phyloP scores from a whole-genome alignment of 2,888 invertebrate genomes.

The Caenorhabditis zanzibari region DNA sequence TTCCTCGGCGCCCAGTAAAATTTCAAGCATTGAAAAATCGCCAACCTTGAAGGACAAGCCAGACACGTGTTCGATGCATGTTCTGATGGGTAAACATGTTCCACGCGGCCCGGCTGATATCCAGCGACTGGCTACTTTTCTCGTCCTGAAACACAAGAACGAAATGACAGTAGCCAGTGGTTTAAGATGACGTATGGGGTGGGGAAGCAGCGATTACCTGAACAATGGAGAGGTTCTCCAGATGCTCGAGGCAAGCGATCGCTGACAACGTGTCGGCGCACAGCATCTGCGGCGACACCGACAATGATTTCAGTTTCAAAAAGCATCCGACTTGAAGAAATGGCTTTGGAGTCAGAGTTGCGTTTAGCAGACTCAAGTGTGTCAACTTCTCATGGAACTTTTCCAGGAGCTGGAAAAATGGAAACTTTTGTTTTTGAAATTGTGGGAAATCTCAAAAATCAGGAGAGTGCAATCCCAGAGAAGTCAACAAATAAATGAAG shows the following conservation, averaged over 20 bases:
- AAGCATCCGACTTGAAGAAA: conserved; percentile 90
- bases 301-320: conserved; percentile 87
- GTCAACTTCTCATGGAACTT: conserved; percentile 87
- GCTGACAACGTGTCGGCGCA: conserved; percentile 82
- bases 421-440: not conserved
- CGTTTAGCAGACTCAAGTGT: conserved; percentile 88
- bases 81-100: conserved; percentile 85
- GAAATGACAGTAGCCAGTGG: conserved; percentile 24
- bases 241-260: conserved; percentile 82
- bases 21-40: not conserved
- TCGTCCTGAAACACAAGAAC: conserved; percentile 86
- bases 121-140: conserved; percentile 83
- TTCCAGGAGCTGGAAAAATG: conserved; percentile 84
- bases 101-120: conserved; percentile 85
- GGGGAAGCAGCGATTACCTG: conserved; percentile 56
- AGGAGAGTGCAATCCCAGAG: conserved; percentile 30
- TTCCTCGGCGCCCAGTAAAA: not conserved
- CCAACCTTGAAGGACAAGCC: conserved; percentile 86
- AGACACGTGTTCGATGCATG: conserved; percentile 88
- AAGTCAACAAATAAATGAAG: not conserved
- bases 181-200: no score
- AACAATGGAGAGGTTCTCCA: conserved; percentile 88
- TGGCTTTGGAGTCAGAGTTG: conserved; percentile 88
- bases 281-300: conserved; percentile 87
- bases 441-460: not conserved